Conservation (phyloP, 2,797 vertebrate genomes). For the Gymnoscopelus braueri region DNA sequence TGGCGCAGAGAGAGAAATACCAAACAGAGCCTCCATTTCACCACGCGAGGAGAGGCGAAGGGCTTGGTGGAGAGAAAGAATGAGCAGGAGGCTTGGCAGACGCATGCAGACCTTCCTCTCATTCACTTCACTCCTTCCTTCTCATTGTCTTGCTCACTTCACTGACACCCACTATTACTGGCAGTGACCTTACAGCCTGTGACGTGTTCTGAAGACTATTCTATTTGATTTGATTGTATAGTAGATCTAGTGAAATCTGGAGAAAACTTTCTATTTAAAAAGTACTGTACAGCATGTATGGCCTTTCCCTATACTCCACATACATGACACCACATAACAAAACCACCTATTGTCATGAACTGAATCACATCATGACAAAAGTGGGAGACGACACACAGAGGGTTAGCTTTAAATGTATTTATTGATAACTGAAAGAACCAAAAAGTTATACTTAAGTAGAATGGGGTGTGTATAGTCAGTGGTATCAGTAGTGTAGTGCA, state of each 20-base stretch:
- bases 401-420: no score
- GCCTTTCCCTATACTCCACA: no score
- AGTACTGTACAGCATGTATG: no score
- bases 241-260: not conserved
- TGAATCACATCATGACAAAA: no score
- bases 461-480: no score
- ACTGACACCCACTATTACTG: constrained; percentile 30
- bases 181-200: constrained; percentile 21
- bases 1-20: constrained; percentile 86
- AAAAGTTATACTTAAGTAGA: no score
- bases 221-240: constrained; percentile 10
- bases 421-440: no score
- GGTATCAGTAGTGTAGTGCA: no score
- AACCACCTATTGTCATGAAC: no score
- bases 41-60: constrained; percentile 73
- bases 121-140: constrained; percentile 49
- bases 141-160: constrained; percentile 51
- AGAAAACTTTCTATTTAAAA: no score
- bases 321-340: no score
- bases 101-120: constrained; percentile 66
- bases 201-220: constrained; percentile 14
- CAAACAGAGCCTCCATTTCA: constrained; percentile 86
- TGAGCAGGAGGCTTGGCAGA: constrained; percentile 30
- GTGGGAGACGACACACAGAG: no score
- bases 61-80: constrained; percentile 48